Base-by-base conservation (phyloP, 2,113 vertebrate genomes). In the Anhinga anhinga region DNA sequence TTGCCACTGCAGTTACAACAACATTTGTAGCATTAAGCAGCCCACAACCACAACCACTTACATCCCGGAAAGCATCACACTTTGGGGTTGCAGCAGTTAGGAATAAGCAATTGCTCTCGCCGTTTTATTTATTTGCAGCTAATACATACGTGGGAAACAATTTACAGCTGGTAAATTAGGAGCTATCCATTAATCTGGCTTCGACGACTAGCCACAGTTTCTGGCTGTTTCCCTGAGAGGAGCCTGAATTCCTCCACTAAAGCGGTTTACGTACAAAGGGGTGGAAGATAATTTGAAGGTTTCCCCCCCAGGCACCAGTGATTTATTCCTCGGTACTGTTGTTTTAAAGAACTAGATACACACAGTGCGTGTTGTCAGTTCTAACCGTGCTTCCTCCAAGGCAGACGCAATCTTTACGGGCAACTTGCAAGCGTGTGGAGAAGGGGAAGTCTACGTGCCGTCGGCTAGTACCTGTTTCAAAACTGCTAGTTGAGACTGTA, bases 311-410 rank as follows among this genome's bases (percentile, higher is more conserved):
- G 26, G 0, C 2, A 12, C 4, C 50, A 10, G 44, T 0, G 11
- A 2, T 8, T 1, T 3, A 0, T 9, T 25, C 10, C 18, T 1
- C 3, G 19, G 25, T 23, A 2, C 2, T 7, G 34, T 2, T 5
- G 30, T 21, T 20, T 4, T 1, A 5, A 11, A 29, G 13, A 17
- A 11, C 42, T 5, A 3, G 47, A 2, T 1, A 7, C 14, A 3
- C 0, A 1, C 66, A 0, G 1, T 0, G 8, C 0, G 8, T 3
- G 7, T 6, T 38, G 15, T 5, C 67, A 38, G 0, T 2, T 16
- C 61, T 25, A 1, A 11, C 17, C 7, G 2, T 27, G 32, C 32
- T 52, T 50, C 32, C 45, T 21, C 2, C 4, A 1, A 1, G 50
- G 38, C 69, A n/a, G n/a, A 6, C 1, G 3, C 45, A 4, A 2